Evolutionary conservation across 2,113 vertebrate species (phyloP), one percentile per base, ranked within the genome.

Genomic region (Dicaeum eximium): DNA sequence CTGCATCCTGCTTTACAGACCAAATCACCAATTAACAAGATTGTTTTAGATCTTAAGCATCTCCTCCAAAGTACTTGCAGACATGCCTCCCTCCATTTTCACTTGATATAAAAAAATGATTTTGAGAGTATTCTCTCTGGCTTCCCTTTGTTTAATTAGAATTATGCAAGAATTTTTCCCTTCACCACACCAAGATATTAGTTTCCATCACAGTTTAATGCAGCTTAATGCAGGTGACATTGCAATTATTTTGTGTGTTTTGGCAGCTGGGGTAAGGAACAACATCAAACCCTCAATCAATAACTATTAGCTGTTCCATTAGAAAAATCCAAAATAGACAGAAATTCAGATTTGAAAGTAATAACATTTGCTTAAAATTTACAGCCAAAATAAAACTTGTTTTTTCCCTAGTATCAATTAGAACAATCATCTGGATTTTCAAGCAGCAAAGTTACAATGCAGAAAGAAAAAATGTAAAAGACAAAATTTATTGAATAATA

Each of bases 1-100:
- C 56, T 71, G 31, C 60, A 88, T 77, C 72, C 71, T 92, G 89
- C 45, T 92, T 93, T 88, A 77, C 72, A 92, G 75, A 93, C 58
- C 58, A 91, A 91, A 90, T 61, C n/a, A 61, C 45, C 64, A 86
- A 92, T 93, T 94, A 91, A 47, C 7, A 0, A 89, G 80, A 81
- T 28, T 67, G 51, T 44, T 92, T 95, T 78, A 78, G 40, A 51
- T 31, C 65, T 89, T 78, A 87, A 94, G 74, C 15, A 19, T 81
- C 60, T 66, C 33, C 24, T 89, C 57, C 57, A 51, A 85, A 83
- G 19, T 37, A 30, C 15, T 67, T 84, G 40, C 35, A 94, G 61
- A 85, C 42, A 85, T 23, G 27, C 1, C 5, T 53, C 22, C 13
- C 54, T 67, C 17, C 4, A 1, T 67, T 91, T 94, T 64, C 44